Conservation (phyloP, 2,113 vertebrate genomes). For the Budorcas taxicolor region DNA sequence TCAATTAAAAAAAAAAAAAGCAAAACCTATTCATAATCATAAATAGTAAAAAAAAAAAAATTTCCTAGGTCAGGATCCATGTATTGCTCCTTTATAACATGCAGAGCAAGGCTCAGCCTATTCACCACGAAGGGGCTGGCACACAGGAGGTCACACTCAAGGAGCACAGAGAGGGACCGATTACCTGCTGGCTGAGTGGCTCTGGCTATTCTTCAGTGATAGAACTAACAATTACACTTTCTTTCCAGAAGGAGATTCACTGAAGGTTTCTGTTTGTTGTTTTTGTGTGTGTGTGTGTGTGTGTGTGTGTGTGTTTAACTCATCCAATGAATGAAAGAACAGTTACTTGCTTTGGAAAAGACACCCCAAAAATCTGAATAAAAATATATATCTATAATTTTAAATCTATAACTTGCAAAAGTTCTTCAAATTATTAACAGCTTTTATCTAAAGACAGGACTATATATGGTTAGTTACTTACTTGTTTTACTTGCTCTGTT, state of each 20-base stretch:
- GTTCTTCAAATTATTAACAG: not conserved
- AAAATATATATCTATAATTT: not conserved
- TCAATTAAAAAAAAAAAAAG: not conserved
- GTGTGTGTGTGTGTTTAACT: not conserved
- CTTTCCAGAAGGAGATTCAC: constrained; percentile 23
- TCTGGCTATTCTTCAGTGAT: not conserved
- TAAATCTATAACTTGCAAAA: constrained; percentile 4
- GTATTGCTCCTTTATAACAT: not conserved
- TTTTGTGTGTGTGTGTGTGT: not conserved
- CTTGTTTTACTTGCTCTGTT: not conserved
- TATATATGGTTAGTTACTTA: not conserved
- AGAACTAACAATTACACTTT: not conserved
- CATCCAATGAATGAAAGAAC: not conserved
- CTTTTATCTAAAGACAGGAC: not conserved
- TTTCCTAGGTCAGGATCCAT: not conserved
- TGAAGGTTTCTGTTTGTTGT: not conserved
- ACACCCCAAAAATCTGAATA: not conserved
- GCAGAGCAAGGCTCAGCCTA: not conserved
- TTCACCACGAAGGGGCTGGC: not conserved
- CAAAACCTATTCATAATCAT: not conserved
- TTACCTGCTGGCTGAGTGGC: not conserved
- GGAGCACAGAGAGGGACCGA: not conserved
- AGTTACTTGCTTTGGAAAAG: not conserved
- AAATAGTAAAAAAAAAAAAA: constrained; percentile 18
- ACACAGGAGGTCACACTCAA: not conserved